Evolutionary conservation across 2,888 invertebrate species (phyloP), one percentile per base, ranked within the genome.

Genomic region (Crocallis elinguaria): DNA sequence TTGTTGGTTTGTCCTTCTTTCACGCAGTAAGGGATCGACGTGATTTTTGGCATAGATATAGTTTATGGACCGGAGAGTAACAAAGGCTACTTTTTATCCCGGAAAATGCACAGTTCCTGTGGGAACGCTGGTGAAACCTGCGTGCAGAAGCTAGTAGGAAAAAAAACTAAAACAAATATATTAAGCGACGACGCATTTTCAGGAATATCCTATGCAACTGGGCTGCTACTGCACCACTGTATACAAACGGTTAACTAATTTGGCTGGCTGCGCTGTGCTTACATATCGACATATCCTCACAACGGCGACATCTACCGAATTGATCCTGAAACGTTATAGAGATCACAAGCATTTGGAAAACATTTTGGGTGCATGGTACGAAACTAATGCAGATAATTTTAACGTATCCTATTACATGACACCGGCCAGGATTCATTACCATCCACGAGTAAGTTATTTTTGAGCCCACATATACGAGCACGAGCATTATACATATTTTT

Each of bases 311-410:
- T 72, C 82, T 0, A 81, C 82, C 0, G 71, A 75, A 9, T 38
- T 80, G 0, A 55, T 85, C 0, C 42, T 84, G 1, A 57, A 53
- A 33, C 67, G 56, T 5, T 62, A 60, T 9, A 46, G 55, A 2
- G 14, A 72, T 0, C 27, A 36, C 0, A 14, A 37, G 0, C 46
- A 42, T 0, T 13, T 84, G 3, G 63, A 69, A 1, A 23, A 62
- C 0, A 58, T 83, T 0, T 64, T 84, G 0, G 85, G 85, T 0
- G 64, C 67, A 0, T 85, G 82, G 82, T 84, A 84, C 43, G 84
- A 84, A 16, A 33, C 25, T 0, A 23, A 68, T 0, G 13, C 6
- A 0, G 12, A 68, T 1, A 0, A 1, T 0, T 61, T 0, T 1
- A 84, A 84, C 53, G 67, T 72, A 19, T 75, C 77, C 0, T 16